These are phyloP conservation scores for Motacilla alba DNA, from an alignment of 2,113 vertebrate species.

Conservation along the genomic window DNA sequence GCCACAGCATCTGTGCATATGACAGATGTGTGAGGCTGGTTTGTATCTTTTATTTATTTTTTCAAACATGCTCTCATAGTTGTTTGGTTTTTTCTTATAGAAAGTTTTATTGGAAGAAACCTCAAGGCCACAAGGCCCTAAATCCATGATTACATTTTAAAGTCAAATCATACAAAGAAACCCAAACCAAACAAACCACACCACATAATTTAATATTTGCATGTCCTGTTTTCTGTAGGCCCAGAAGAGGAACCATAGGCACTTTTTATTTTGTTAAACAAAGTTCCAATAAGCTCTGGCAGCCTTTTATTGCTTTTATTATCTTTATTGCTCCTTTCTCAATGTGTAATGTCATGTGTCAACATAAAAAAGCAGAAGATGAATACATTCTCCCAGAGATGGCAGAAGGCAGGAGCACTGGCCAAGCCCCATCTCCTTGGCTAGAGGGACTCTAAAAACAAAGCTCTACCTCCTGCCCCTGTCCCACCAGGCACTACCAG, in stretches of 20 bases:
- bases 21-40: background rate
- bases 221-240: background rate
- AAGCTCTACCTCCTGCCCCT: background rate
- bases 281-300: background rate
- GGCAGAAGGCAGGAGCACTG: background rate
- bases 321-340: background rate
- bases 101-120: background rate
- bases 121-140: background rate
- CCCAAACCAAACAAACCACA: background rate
- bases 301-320: background rate
- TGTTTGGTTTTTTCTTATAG: fast-evolving
- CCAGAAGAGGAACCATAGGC: background rate
- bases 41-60: background rate
- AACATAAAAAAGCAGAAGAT: background rate
- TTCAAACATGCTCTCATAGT: background rate
- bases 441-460: background rate
- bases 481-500: background rate
- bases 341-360: background rate
- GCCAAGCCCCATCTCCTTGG: background rate
- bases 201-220: background rate
- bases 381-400: background rate
- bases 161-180: background rate
- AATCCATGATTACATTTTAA: background rate
- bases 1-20: background rate
- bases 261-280: background rate